Conservation (phyloP, 2,888 invertebrate genomes). For the Anthrax anthrax region DNA sequence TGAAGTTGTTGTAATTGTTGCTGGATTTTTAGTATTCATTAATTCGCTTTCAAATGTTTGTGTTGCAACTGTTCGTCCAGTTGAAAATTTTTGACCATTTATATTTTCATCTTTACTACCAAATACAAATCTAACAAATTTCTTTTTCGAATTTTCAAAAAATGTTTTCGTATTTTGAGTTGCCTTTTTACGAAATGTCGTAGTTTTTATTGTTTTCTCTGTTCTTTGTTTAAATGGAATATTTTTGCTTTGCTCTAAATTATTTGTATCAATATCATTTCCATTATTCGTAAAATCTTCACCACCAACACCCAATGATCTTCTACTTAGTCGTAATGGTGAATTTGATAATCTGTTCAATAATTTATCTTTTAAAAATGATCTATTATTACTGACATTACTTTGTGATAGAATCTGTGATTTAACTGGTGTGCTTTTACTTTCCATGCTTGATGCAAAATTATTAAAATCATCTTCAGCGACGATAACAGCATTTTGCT, state of each 20-base stretch:
- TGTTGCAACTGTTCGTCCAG: conserved; percentile 19
- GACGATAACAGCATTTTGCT: background rate
- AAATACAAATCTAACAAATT: conserved; percentile 23
- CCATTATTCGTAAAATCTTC: background rate
- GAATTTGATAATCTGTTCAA: background rate
- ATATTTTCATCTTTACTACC: conserved; percentile 5
- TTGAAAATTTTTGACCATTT: background rate
- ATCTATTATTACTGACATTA: background rate
- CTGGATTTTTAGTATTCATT: background rate
- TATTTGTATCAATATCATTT: background rate
- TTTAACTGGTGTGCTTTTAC: conserved; percentile 29
- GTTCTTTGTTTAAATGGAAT: background rate
- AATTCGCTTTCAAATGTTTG: conserved; percentile 18
- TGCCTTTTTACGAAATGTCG: conserved; percentile 5
- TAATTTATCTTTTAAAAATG: background rate
- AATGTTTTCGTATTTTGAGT: conserved; percentile 16
- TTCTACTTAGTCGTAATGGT: background rate
- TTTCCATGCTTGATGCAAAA: conserved; percentile 25
- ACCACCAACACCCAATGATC: conserved; percentile 1
- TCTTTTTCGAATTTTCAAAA: conserved; percentile 25
- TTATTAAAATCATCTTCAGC: conserved; percentile 18
- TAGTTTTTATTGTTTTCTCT: background rate
- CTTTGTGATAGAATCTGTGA: background rate
- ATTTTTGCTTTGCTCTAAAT: background rate
- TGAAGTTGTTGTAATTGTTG: too few species aligned